Base-by-base conservation (phyloP, 2,888 invertebrate species). In the Caenorhabditis wallacei region DNA sequence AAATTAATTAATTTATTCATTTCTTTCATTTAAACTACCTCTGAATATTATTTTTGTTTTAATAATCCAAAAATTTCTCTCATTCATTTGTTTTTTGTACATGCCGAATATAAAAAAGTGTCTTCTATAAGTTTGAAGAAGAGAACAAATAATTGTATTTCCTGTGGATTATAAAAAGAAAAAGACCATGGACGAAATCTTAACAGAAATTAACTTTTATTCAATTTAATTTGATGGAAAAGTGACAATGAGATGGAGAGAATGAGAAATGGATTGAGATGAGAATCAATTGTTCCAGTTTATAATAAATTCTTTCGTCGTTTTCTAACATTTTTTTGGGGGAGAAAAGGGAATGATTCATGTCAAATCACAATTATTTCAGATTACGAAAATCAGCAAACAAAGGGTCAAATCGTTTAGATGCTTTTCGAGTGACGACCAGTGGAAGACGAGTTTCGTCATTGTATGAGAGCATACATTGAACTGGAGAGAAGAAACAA, bases 401-500 rank as follows among this genome's bases (percentile, higher is more conserved):
- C n/a, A 71, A 53, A n/a, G 70, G 79, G 20, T 64, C 63, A 54
- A 64, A 79, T 54, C 79, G 63, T 30, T 79, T 79, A 4, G 68
- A 51, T n/a, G 76, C 74, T 30, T 82, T 82, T 22, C 71, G 75
- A 16, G 81, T 82, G 30, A 82, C 74, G 30, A 83, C 78, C 24
- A 83, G 69, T 51, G 82, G 82, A 26, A 78, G 63, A 43, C 72
- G 70, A 24, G 68, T 59, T 24, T 83, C 74, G 18, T 82, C 84
- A 70, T 86, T 82, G 75, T 74, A 87, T 7, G 85, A 75, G 24
- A 88, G 69, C 88, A 88, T 88, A 70, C 88, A 88, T 63, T 88
- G 88, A 24, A 88, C 88, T 20, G 86, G 87, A 10, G 83, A 84
- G 75, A 88, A 88, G 84, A 88, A 87, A 54, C 89, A 89, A 70